Base-by-base conservation (phyloP, 2,888 invertebrate genomes). In the Acleris laterana region DNA sequence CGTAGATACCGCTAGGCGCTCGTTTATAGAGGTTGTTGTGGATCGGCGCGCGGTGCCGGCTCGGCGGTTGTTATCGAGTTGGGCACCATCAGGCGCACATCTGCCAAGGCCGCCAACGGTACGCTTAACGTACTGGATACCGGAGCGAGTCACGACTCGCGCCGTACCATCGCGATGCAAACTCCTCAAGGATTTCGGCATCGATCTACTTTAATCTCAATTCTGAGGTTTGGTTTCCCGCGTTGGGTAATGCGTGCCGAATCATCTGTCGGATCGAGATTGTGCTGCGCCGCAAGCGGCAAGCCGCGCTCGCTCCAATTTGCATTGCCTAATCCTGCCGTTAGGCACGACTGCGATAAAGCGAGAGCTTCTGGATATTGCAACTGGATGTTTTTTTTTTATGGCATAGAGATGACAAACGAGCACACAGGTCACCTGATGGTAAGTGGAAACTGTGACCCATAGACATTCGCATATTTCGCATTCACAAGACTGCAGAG, bases 81-180 rank as follows among this genome's bases (percentile, higher is more conserved):
- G 16, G 55, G 79, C 81, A 79, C 78, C 84, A 82, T 80, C 81
- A 77, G 20, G 74, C 77, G 82, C 73, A 77, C 55, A 38, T 78
- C 81, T 79, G 79, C 78, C 89, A 90, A 90, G 89, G 90, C 84
- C 89, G 87, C 80, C 78, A 86, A 85, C 89, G 85, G 87, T 87
- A 80, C 81, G 83, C 78, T 85, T 84, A 87, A 88, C 81, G 86
- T 87, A 81, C 64, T 55, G 20, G 57, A 59, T 60, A 63, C 53
- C 58, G 68, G 50, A 20, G 52, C 51, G 51, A 84, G 89, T 89
- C 90, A 89, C 89, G 88, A 88, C 55, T 20, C 76, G 77, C 76
- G 62, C 71, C 74, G 74, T 77, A 75, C 77, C 80, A 82, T 81
- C 79, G 78, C 76, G 74, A 77, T 79, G 73, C 69, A 74, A 67